Percentiles rank a stretch among this genome's conserved stretches.
These are phyloP conservation scores for Brevipalpus yothersi DNA, from an alignment of 1,140 invertebrate genomes.

Conservation along the genomic window DNA sequence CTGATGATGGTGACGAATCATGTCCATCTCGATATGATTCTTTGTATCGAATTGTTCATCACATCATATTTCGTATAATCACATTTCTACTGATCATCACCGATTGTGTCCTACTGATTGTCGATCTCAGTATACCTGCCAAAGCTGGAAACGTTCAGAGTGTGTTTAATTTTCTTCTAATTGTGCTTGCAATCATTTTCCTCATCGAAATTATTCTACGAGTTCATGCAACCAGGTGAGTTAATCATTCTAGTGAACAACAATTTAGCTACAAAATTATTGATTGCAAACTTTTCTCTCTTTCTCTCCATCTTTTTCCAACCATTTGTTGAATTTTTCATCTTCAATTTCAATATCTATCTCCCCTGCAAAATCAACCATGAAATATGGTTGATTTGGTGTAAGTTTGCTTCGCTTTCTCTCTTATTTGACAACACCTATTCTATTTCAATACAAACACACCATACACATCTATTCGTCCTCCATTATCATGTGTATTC, in stretches of 20 bases:
- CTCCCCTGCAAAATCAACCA: too few species aligned
- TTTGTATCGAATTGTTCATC: conserved; percentile 3
- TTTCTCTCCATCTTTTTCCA: too few species aligned
- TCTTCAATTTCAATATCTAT: too few species aligned
- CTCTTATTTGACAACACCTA: too few species aligned
- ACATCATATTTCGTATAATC: conserved; percentile 7
- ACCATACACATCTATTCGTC: too few species aligned
- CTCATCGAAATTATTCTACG: conserved; percentile 20
- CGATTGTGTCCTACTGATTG: conserved; percentile 21
- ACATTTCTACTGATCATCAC: conserved; percentile 18
- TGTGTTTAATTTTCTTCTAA: conserved; percentile 14
- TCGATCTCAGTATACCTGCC: conserved; percentile 17
- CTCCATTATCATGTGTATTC: too few species aligned
- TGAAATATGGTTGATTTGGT: too few species aligned
- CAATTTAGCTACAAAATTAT: too few species aligned
- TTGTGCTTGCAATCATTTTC: conserved; percentile 22
- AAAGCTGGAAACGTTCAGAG: conserved; percentile 11
- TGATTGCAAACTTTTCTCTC: too few species aligned
- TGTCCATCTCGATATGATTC: background rate
- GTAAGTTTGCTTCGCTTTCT: too few species aligned
- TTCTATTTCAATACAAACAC: too few species aligned
- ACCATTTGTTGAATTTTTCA: too few species aligned
- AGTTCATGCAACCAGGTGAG: conserved; percentile 21
- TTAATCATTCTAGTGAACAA: background rate
- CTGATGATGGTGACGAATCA: background rate